phyloP scores from a whole-genome alignment of 2,113 vertebrate genomes.

The Phoxinus phoxinus region DNA sequence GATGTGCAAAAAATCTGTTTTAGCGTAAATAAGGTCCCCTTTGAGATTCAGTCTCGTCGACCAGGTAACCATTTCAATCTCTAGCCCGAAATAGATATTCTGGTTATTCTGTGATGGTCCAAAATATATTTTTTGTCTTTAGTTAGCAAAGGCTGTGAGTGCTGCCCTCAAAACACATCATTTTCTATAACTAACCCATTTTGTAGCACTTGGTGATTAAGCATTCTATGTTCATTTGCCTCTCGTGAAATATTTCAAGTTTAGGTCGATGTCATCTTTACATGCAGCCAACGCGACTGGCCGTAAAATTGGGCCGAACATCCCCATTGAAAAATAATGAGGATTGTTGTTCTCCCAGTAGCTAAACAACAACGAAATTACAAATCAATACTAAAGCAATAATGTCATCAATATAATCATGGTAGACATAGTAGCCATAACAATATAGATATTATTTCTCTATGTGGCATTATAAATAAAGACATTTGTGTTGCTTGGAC shows the following conservation, averaged over 20 bases:
- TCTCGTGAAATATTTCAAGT: constrained; percentile 67
- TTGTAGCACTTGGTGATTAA: constrained; percentile 75
- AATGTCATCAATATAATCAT: constrained; percentile 59
- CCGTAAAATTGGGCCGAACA: constrained; percentile 60
- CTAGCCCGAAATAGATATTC: neutral
- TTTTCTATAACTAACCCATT: constrained; percentile 51
- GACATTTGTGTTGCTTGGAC: constrained; percentile 41
- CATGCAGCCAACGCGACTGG: constrained; percentile 48
- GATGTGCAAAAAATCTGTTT: neutral
- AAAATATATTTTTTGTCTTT: constrained; percentile 9
- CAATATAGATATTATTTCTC: constrained; percentile 48
- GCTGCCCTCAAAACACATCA: neutral
- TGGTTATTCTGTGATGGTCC: no score
- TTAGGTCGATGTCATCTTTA: constrained; percentile 58
- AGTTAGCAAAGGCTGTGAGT: neutral
- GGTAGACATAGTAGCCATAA: constrained; percentile 55
- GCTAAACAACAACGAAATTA: constrained; percentile 65
- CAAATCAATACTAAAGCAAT: constrained; percentile 63
- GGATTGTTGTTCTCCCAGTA: constrained; percentile 74
- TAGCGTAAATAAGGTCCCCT: neutral
- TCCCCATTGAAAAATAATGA: constrained; percentile 99
- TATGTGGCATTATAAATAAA: constrained; percentile 58
- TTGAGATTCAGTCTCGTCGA: neutral
- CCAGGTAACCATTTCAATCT: neutral
- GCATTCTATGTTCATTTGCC: constrained; percentile 62